Conservation (phyloP, 1,140 invertebrate species). For the Eciton burchellii region DNA sequence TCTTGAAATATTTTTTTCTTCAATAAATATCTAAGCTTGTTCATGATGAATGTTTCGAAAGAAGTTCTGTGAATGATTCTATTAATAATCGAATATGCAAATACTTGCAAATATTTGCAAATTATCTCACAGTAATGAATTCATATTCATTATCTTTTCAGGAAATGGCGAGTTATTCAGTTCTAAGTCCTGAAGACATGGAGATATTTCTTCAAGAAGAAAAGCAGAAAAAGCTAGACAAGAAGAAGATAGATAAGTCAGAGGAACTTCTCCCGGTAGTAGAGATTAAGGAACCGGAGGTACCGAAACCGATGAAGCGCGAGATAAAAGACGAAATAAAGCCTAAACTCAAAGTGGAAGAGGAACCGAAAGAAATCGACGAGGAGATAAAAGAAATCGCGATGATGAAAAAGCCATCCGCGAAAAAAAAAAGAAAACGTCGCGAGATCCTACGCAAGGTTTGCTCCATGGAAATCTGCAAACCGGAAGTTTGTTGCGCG, state of each 20-base stretch:
- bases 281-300: too few species aligned
- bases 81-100: not conserved
- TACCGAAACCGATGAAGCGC: too few species aligned
- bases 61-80: not conserved
- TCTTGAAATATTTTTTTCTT: too few species aligned
- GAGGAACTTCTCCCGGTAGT: too few species aligned
- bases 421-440: conserved; percentile 36
- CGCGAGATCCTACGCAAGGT: conserved; percentile 33
- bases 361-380: not conserved
- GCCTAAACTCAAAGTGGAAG: not conserved
- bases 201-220: too few species aligned
- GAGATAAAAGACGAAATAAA: not conserved
- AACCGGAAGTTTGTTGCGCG: conserved; percentile 70
- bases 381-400: not conserved
- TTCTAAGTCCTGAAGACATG: too few species aligned
- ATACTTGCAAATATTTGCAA: not conserved
- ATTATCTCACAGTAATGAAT: not conserved
- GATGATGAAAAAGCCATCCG: not conserved
- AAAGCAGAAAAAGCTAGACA: not conserved
- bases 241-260: not conserved
- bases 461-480: conserved; percentile 58
- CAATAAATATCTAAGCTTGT: too few species aligned
- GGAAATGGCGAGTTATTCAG: conserved; percentile 1
- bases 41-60: not conserved
- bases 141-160: not conserved